Percentiles rank a stretch among this genome's conserved stretches.
phyloP scores from a whole-genome alignment of 2,113 vertebrate genomes.

The Pangasianodon hypophthalmus region DNA sequence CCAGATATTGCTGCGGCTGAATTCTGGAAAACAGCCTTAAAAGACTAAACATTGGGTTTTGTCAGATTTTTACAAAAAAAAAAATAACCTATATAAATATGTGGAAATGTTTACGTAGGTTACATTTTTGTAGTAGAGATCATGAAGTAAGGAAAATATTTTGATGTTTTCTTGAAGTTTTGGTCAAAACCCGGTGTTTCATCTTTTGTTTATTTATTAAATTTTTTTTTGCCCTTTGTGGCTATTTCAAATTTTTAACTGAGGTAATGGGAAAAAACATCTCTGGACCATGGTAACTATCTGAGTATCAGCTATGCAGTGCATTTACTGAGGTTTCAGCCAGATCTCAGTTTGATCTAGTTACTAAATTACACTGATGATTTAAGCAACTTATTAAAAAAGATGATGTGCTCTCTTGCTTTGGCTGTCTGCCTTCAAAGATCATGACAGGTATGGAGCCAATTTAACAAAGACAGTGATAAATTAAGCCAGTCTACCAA shows the following conservation, averaged over 20 bases:
- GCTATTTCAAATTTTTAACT: not conserved
- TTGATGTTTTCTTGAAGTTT: not conserved
- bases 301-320: not conserved
- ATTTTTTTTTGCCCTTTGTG: not conserved
- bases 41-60: not conserved
- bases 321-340: not conserved
- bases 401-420: too few species aligned
- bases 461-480: not conserved
- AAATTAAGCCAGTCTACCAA: not conserved
- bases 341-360: not conserved
- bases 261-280: not conserved
- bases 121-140: not conserved
- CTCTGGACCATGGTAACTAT: not conserved
- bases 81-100: not conserved
- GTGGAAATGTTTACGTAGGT: not conserved
- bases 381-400: not conserved
- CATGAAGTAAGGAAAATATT: too few species aligned
- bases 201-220: too few species aligned
- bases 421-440: too few species aligned
- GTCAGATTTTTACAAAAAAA: not conserved
- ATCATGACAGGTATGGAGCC: not conserved
- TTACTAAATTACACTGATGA: not conserved
- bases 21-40: not conserved
- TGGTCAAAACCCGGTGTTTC: not conserved
- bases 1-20: not conserved